These are phyloP conservation scores for Mya arenaria DNA, from an alignment of 1,140 invertebrate genomes.

Conservation along the genomic window DNA sequence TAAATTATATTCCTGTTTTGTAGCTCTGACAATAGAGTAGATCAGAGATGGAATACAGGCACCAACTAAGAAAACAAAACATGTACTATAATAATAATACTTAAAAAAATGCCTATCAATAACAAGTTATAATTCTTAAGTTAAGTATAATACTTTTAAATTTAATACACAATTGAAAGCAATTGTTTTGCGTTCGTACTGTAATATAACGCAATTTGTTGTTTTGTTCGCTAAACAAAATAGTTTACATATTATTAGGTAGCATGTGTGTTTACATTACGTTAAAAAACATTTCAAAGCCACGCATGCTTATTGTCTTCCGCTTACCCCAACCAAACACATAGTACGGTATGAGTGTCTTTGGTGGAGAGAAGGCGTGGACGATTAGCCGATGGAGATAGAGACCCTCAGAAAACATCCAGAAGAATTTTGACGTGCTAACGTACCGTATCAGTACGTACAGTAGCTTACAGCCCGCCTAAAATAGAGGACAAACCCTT, in stretches of 20 bases:
- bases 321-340: slow-evolving; percentile 83
- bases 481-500: too few relatives aligned
- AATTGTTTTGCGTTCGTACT: not conserved
- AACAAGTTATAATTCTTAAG: too few relatives aligned
- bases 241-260: not conserved
- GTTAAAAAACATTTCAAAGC: not conserved
- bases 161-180: too few relatives aligned
- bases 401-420: slow-evolving; percentile 84
- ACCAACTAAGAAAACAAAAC: slow-evolving; percentile 33
- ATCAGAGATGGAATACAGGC: slow-evolving; percentile 34
- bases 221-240: not conserved
- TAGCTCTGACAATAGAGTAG: slow-evolving; percentile 37
- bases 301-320: not conserved
- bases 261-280: not conserved
- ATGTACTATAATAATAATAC: not conserved
- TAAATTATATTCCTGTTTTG: not conserved
- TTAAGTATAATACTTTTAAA: too few relatives aligned
- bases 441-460: slow-evolving; percentile 75
- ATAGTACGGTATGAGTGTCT: slow-evolving; percentile 81
- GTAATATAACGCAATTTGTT: not conserved
- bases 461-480: slow-evolving; percentile 73
- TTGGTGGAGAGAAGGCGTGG: slow-evolving; percentile 83
- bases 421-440: slow-evolving; percentile 73
- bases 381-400: slow-evolving; percentile 83
- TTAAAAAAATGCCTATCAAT: too few relatives aligned